phyloP scores from a whole-genome alignment of 2,888 invertebrate genomes.

The Perithous albicinctus region DNA sequence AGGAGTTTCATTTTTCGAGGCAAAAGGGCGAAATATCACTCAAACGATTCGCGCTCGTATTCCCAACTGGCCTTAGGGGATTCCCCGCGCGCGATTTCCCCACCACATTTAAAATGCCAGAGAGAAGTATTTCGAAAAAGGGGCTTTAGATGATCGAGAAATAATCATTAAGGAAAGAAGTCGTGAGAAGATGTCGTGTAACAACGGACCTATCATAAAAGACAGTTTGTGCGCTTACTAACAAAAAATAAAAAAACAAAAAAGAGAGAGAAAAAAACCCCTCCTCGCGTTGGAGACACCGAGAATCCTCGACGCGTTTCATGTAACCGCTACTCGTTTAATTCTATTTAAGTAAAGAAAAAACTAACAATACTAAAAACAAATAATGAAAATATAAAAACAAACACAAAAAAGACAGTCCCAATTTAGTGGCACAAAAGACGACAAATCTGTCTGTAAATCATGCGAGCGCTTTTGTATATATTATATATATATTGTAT shows the following conservation, averaged over 20 bases:
- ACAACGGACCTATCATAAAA: slow-evolving; percentile 81
- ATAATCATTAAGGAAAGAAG: slow-evolving; percentile 8
- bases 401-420: slow-evolving; percentile 77
- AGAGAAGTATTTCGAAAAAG: slow-evolving; percentile 1
- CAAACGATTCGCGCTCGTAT: slow-evolving; percentile 74
- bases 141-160: slow-evolving; percentile 8
- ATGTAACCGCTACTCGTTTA: slow-evolving; percentile 66
- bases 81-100: slow-evolving; percentile 47
- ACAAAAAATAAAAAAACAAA: slow-evolving; percentile 65
- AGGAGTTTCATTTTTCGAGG: slow-evolving; percentile 6
- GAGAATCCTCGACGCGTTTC: slow-evolving; percentile 47
- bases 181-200: slow-evolving; percentile 63
- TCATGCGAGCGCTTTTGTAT: slow-evolving; percentile 81
- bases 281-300: slow-evolving; percentile 31
- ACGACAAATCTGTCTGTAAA: slow-evolving; percentile 75
- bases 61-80: slow-evolving; percentile 65
- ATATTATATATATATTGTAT: slow-evolving; percentile 83
- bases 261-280: slow-evolving; percentile 42
- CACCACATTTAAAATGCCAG: slow-evolving; percentile 1
- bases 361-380: slow-evolving; percentile 58
- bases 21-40: not conserved
- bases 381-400: slow-evolving; percentile 36
- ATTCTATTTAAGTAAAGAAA: slow-evolving; percentile 61
- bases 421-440: slow-evolving; percentile 75
- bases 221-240: slow-evolving; percentile 83